Conservation (phyloP, 2,113 vertebrate species). For the Scomber scombrus region DNA sequence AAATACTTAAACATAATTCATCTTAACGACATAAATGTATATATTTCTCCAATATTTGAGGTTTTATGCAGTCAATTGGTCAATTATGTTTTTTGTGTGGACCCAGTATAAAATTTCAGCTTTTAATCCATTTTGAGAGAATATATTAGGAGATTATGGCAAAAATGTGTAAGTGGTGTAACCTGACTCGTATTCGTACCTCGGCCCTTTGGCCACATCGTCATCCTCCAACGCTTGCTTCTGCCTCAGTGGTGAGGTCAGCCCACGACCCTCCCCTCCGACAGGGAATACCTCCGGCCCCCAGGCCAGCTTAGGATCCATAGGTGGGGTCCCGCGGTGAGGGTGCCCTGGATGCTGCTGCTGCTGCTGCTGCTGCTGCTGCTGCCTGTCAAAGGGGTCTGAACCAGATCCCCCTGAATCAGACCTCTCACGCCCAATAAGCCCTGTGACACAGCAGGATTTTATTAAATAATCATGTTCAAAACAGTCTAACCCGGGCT, state of each 20-base stretch:
- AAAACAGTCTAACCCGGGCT: too few relatives aligned
- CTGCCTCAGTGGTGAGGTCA: constrained; percentile 88
- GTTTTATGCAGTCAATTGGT: too few relatives aligned
- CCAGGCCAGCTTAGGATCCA: constrained; percentile 93
- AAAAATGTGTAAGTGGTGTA: too few relatives aligned
- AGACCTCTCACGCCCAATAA: constrained; percentile 92
- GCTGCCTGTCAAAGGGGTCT: constrained; percentile 92
- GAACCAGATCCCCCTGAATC: constrained; percentile 93
- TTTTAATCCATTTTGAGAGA: too few relatives aligned
- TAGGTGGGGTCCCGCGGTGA: constrained; percentile 92
- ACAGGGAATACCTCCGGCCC: constrained; percentile 89
- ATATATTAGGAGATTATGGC: too few relatives aligned
- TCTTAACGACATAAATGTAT: too few relatives aligned
- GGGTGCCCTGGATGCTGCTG: constrained; percentile 84
- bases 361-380: constrained; percentile 77
- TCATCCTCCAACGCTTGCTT: constrained; percentile 86
- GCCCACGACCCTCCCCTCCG: constrained; percentile 80
- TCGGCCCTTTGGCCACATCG: constrained; percentile 87
- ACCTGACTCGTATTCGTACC: constrained; percentile 75
- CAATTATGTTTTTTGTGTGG: too few relatives aligned
- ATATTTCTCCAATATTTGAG: too few relatives aligned
- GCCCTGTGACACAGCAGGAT: constrained; percentile 77
- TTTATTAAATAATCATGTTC: background rate
- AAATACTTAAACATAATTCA: background rate
- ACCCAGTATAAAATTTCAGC: too few relatives aligned